phyloP scores from a whole-genome alignment of 2,797 vertebrate species.

The Pempheris klunzingeri region DNA sequence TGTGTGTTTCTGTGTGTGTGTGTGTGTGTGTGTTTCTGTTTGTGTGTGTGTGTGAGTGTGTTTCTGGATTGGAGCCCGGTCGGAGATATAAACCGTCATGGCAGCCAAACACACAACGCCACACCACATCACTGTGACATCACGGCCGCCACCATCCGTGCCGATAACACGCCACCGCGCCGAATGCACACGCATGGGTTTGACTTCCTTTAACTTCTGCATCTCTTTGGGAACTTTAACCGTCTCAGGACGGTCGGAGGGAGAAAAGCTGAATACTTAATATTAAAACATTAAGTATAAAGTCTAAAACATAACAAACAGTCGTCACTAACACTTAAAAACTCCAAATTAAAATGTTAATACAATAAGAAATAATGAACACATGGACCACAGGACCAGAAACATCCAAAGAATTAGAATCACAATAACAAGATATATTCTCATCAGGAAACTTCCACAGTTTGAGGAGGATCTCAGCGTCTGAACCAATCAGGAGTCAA shows the following conservation, averaged over 20 bases:
- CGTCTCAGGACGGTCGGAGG: background rate
- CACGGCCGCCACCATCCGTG: slow-evolving; percentile 5
- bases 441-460: too few relatives aligned
- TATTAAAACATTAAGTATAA: too few relatives aligned
- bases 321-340: too few relatives aligned
- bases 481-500: too few relatives aligned
- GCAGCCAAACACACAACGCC: slow-evolving; percentile 45
- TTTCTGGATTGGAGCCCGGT: slow-evolving; percentile 48
- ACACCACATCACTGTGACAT: slow-evolving; percentile 29
- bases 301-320: too few relatives aligned
- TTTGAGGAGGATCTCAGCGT: too few relatives aligned
- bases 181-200: background rate
- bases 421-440: too few relatives aligned
- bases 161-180: background rate
- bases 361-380: too few relatives aligned
- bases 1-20: background rate
- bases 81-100: slow-evolving; percentile 18
- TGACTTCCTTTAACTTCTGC: background rate
- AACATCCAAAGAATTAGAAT: too few relatives aligned
- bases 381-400: too few relatives aligned
- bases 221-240: background rate
- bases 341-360: too few relatives aligned
- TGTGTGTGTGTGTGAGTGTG: slow-evolving; percentile 10
- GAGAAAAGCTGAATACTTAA: background rate
- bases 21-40: slow-evolving; percentile 7